A percentile compares a stretch with the other conserved stretches of the same genome.
Evolutionary conservation across 1,140 invertebrate species (phyloP).

Genomic region (Bombus waltoni): DNA sequence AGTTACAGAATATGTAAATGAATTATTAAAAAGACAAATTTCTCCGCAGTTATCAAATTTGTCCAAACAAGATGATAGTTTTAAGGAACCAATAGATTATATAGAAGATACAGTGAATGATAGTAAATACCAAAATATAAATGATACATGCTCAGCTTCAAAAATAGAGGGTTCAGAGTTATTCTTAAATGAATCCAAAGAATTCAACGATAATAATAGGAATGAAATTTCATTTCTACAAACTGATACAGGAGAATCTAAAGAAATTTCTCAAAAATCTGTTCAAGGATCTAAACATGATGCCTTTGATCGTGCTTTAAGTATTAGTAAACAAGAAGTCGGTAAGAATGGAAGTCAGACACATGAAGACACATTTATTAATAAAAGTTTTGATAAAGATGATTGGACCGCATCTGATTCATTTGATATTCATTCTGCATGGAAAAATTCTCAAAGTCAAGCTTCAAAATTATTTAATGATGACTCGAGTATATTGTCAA

Average conservation of each 20-base stretch:
- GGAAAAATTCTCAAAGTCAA: conserved; percentile 25
- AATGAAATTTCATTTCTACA: background rate
- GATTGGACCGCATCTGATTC: conserved; percentile 73
- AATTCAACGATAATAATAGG: conserved; percentile 23
- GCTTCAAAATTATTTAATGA: conserved; percentile 25
- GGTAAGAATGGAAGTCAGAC: conserved; percentile 32
- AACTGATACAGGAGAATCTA: background rate
- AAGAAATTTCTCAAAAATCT: background rate
- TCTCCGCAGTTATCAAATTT: background rate
- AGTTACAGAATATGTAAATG: background rate
- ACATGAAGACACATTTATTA: background rate
- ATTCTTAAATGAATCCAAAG: background rate
- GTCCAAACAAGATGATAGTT: background rate
- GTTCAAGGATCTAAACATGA: background rate
- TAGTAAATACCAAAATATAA: background rate
- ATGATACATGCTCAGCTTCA: background rate
- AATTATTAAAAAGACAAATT: conserved; percentile 4
- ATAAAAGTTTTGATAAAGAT: conserved; percentile 53
- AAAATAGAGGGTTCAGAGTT: background rate
- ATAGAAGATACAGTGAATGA: background rate
- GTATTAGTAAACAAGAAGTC: background rate
- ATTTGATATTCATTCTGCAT: conserved; percentile 53
- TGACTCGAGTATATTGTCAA: conserved; percentile 6
- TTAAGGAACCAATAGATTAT: background rate
- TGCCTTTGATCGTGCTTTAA: background rate